Evolutionary conservation across 2,888 invertebrate species (phyloP).

Genomic region (Noctuana brunneofusca): DNA sequence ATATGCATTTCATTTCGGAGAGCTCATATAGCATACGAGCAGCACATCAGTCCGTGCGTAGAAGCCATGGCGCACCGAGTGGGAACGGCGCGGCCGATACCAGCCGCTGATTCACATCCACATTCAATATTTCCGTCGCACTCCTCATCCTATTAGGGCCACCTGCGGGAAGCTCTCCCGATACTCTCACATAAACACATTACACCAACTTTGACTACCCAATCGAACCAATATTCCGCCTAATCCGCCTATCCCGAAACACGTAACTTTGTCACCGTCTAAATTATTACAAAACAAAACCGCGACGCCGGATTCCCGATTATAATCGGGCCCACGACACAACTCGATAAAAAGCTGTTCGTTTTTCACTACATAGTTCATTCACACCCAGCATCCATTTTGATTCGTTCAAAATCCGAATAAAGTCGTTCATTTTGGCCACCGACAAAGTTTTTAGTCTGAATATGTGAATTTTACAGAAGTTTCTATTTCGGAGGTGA

Average conservation of each 20-base stretch:
- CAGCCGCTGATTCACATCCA: conserved; percentile 62
- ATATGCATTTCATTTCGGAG: conserved; percentile 86
- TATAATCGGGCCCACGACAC: conserved; percentile 78
- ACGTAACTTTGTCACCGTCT: conserved; percentile 63
- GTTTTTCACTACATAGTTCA: conserved; percentile 82
- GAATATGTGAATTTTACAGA: background rate
- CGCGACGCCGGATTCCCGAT: conserved; percentile 73
- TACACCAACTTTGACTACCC: conserved; percentile 76
- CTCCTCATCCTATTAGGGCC: conserved; percentile 80
- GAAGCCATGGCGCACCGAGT: conserved; percentile 70
- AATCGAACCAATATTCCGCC: conserved; percentile 60
- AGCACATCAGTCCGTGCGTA: conserved; percentile 68
- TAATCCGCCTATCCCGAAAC: conserved; percentile 52
- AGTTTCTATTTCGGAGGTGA: background rate
- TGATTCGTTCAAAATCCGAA: conserved; percentile 82
- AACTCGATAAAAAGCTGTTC: conserved; percentile 81
- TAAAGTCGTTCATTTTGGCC: conserved; percentile 75
- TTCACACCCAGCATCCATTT: conserved; percentile 84
- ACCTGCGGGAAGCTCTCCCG: conserved; percentile 74
- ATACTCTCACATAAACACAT: conserved; percentile 78
- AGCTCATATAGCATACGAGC: conserved; percentile 78
- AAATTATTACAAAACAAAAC: conserved; percentile 67
- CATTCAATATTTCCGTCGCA: conserved; percentile 71
- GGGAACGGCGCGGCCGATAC: conserved; percentile 63
- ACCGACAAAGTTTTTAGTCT: conserved; percentile 46